Evolutionary conservation across 2,888 invertebrate genomes (phyloP), one percentile per base, ranked within the genome.

Genomic region (Lucinisca nassula): DNA sequence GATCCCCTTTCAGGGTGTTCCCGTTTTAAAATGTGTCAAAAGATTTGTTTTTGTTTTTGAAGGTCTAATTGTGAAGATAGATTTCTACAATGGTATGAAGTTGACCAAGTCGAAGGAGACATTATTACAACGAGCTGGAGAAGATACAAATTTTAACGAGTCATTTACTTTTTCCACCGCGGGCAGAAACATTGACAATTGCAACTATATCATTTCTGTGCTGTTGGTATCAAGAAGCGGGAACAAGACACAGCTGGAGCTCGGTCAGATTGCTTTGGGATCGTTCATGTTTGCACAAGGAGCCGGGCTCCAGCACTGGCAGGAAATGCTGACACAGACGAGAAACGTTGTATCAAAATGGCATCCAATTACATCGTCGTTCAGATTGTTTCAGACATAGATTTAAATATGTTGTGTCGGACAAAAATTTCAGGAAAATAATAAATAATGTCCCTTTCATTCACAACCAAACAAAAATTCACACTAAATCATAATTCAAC

Each of bases 261-360:
- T 95, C 55, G 95, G 95, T 14, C 90, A 92, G 55, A 92, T 95
- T 37, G 92, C 92, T 30, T 84, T 95, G 32, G 96, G 96, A 3
- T 93, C 96, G 1, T 95, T 95, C 88, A 94, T 96, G 95, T 95
- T 93, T 85, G 95, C 95, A 1, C 93, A 95, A 0, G 96, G 95
- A 0, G 94, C 94, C 58, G 94, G 95, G 72, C 92, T 96, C 21
- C 88, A 93, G 14, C 96, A 96, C 83, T 96, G 96, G 96, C 95
- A 95, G 87, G 95, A 95, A 77, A 95, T 96, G 95, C 61, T 95
- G 58, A 82, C 94, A 8, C 93, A 95, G 49, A 95, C 95, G 0
- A 90, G 94, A 67, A 91, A 79, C 8, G 77, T 92, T 0, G 87
- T 93, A 14, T 89, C 92, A 21, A 90, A 88, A 78, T 94, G 94